Evolutionary conservation across 2,113 vertebrate species (phyloP).

Genomic region (Felis catus): DNA sequence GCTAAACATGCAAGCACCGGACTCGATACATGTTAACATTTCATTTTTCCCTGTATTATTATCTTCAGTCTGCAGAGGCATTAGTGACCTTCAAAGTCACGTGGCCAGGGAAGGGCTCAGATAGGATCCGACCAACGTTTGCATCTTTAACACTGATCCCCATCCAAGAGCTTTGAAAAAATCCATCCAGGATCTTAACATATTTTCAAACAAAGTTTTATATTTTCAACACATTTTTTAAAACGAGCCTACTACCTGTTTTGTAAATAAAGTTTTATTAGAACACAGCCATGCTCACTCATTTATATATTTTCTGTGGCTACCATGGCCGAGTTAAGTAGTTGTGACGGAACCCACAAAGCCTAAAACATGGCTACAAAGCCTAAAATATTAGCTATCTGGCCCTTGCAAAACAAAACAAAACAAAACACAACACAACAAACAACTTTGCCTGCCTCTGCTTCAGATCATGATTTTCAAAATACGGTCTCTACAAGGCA

Average conservation of each 20-base stretch:
- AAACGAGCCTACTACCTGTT: background rate
- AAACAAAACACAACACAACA: too few species aligned
- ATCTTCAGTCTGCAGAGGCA: background rate
- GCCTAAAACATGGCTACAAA: background rate
- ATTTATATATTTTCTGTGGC: background rate
- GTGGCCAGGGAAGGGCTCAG: accelerated
- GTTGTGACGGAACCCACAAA: background rate
- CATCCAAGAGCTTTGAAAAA: background rate
- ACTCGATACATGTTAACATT: background rate
- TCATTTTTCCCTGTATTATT: background rate
- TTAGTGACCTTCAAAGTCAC: background rate
- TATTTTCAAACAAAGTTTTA: background rate
- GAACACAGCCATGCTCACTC: background rate
- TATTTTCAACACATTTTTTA: background rate
- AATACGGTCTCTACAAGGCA: accelerated
- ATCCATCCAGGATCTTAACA: background rate
- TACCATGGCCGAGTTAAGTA: background rate
- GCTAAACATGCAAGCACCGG: background rate
- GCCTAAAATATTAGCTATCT: background rate
- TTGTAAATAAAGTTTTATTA: background rate
- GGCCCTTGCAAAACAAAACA: background rate
- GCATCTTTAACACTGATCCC: background rate
- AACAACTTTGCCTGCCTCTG: background rate
- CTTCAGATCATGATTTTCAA: background rate
- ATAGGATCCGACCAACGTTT: background rate